Evolutionary conservation across 2,113 vertebrate species (phyloP).

Genomic region (Mugil cephalus): DNA sequence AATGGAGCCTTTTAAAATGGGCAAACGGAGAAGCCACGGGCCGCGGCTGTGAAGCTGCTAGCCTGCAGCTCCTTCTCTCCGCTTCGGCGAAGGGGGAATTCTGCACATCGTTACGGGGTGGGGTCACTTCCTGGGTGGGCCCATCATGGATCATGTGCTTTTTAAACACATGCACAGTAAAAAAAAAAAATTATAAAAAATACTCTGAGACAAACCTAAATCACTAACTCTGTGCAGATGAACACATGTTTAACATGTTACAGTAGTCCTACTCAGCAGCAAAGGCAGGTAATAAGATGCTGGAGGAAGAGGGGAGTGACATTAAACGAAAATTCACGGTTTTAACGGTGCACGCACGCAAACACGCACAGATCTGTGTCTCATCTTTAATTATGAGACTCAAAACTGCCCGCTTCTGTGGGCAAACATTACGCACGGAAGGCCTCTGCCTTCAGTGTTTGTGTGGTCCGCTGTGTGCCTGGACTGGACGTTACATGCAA

Average conservation of each 20-base stretch:
- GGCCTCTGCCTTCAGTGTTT: slow-evolving; percentile 7
- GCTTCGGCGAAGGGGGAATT: slow-evolving; percentile 62
- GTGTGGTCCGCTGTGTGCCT: slow-evolving; percentile 5
- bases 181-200: too few species aligned
- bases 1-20: slow-evolving; percentile 81
- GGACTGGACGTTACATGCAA: slow-evolving; percentile 9
- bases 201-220: slow-evolving; percentile 33
- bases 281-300: slow-evolving; percentile 42
- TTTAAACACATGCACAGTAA: slow-evolving; percentile 27
- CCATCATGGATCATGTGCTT: slow-evolving; percentile 49
- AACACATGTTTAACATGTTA: slow-evolving; percentile 57
- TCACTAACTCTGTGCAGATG: slow-evolving; percentile 26
- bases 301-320: too few species aligned
- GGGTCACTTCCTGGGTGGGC: slow-evolving; percentile 82
- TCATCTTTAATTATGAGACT: slow-evolving; percentile 37
- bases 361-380: slow-evolving; percentile 28
- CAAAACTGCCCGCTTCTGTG: slow-evolving; percentile 24
- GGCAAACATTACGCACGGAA: slow-evolving; percentile 15
- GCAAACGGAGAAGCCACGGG: slow-evolving; percentile 63
- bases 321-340: slow-evolving; percentile 7
- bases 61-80: slow-evolving; percentile 51
- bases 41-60: slow-evolving; percentile 53
- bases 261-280: slow-evolving; percentile 35
- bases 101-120: slow-evolving; percentile 67
- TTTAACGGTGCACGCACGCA: slow-evolving; percentile 12